A percentile compares a stretch with the other conserved stretches of the same genome.
These are phyloP conservation scores for Strigops habroptila DNA, from an alignment of 2,113 vertebrate species.

Conservation along the genomic window DNA sequence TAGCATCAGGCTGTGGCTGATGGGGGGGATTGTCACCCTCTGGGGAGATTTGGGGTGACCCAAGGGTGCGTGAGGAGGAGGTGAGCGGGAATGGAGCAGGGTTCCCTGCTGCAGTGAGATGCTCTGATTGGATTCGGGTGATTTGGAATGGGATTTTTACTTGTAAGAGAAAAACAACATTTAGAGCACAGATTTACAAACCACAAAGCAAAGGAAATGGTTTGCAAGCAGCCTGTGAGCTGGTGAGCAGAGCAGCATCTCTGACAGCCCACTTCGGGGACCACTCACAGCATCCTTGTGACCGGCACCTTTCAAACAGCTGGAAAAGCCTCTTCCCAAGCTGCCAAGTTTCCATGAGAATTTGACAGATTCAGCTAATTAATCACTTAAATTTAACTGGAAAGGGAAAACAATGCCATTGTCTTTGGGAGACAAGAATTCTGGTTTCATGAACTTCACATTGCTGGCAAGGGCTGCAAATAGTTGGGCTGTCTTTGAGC, in stretches of 20 bases:
- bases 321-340: neutral
- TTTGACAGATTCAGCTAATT: neutral
- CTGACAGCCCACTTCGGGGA: neutral
- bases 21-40: neutral
- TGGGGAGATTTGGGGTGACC: neutral
- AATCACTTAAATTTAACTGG: neutral
- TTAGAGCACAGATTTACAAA: neutral
- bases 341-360: slow-evolving; percentile 23
- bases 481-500: neutral
- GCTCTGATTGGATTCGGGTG: neutral
- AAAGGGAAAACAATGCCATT: slow-evolving; percentile 25
- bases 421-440: neutral
- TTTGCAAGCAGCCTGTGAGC: neutral
- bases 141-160: neutral
- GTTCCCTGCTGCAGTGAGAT: rapidly evolving
- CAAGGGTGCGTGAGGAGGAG: rapidly evolving
- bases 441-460: neutral
- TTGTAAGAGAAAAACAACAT: neutral
- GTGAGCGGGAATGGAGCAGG: neutral
- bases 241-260: neutral
- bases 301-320: neutral
- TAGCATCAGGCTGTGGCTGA: rapidly evolving
- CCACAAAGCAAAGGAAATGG: neutral
- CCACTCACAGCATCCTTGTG: neutral
- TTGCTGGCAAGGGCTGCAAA: neutral